Evolutionary conservation across 2,113 vertebrate genomes (phyloP), one percentile per base, ranked within the genome.

Genomic region (Myocastor coypus): DNA sequence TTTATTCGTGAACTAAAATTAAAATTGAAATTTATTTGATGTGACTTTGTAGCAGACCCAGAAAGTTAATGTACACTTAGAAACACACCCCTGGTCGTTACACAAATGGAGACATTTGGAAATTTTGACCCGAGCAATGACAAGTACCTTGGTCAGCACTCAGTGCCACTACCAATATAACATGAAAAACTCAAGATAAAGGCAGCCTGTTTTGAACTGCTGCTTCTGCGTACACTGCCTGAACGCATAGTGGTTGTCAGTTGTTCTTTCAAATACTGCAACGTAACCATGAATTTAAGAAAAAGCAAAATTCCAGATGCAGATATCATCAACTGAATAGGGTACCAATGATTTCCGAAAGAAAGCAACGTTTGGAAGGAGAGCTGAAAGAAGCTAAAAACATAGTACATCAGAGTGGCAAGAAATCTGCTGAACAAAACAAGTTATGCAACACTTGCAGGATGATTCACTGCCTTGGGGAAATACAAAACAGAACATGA

Each of bases 381-480:
- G 2, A 97, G 55, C 26, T 89, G 73, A 98, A 96, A 97, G 83
- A 94, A 82, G 87, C 92, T 95, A 96, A 95, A 95, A 12, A 16
- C 26, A 46, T 3, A n/a, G 17, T 37, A 83, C 4, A n/a, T 93
- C 66, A 77, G 83, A 77, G 83, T 57, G 64, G 83, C 78, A 96
- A 96, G 81, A 94, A 93, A 87, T 71, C 64, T 96, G 68, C 80
- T 97, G 94, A 97, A 94, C 52, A 94, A 96, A 97, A 96, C 46
- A 97, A 98, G 98, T 97, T 92, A 84, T 34, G 94, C 52, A 91
- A 4, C 22, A 59, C 12, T 77, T 80, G 50, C 57, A 61, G 14
- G 98, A 92, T 89, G 96, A 95, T 2, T 97, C 82, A 94, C 77
- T 93, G 94, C 96, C 94, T 95, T 88, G 61, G 93, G 87, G 97